Evolutionary conservation across 2,888 invertebrate genomes (phyloP).

Genomic region (Melitaea athalia): DNA sequence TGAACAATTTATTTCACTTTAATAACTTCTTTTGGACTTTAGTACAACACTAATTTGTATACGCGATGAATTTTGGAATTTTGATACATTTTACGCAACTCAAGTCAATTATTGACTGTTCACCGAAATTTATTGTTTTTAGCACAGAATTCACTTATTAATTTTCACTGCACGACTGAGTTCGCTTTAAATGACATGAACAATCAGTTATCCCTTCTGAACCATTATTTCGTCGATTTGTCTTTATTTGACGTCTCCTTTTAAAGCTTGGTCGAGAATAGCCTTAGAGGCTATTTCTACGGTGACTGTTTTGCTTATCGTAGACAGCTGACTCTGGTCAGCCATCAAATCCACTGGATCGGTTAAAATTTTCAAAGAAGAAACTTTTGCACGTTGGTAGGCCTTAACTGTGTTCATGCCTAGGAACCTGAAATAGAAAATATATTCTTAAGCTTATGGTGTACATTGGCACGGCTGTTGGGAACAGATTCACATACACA

Average conservation of each 20-base stretch:
- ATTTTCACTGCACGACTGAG: slow-evolving; percentile 1
- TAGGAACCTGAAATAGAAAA: slow-evolving; percentile 85
- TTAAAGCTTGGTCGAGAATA: slow-evolving; percentile 67
- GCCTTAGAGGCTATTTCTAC: slow-evolving; percentile 75
- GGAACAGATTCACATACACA: no score
- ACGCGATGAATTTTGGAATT: background rate
- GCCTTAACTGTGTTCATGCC: slow-evolving; percentile 94
- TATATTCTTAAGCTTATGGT: background rate
- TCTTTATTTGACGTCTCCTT: slow-evolving; percentile 53
- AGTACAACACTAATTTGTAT: background rate
- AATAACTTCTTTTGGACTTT: background rate
- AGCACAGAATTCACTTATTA: background rate
- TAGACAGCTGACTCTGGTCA: slow-evolving; percentile 61
- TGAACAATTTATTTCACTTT: no score
- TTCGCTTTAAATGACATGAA: background rate
- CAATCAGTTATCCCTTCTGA: background rate
- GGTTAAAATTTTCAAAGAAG: slow-evolving; percentile 88
- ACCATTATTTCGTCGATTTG: background rate
- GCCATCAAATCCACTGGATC: slow-evolving; percentile 51
- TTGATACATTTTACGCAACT: background rate
- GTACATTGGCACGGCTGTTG: slow-evolving; percentile 56
- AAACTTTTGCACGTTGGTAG: slow-evolving; percentile 95
- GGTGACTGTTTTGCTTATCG: slow-evolving; percentile 77
- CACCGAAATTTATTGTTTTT: background rate
- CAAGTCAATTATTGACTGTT: background rate